Evolutionary conservation across 23 tunicate genomes (phyloP).

Genomic region (Trididemnum nubilum): DNA sequence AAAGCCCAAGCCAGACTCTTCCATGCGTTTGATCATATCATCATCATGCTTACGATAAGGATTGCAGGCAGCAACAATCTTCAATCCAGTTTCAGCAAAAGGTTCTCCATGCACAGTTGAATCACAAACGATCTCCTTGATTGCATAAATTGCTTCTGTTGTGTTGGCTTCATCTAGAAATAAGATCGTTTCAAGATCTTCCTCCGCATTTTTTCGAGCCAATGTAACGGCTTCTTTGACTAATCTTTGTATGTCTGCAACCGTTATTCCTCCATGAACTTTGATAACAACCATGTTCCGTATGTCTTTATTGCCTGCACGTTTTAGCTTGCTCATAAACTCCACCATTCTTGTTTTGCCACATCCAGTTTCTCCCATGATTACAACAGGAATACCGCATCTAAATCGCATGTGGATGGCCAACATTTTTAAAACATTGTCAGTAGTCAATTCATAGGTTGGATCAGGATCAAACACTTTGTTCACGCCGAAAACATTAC

Average conservation of each 20-base stretch:
- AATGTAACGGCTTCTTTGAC: slow-evolving; percentile 18
- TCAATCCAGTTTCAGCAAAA: slow-evolving; percentile 26
- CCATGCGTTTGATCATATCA: slow-evolving; percentile 37
- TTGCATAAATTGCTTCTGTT: slow-evolving; percentile 67
- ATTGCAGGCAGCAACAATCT: slow-evolving; percentile 64
- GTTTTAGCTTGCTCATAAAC: slow-evolving; percentile 59
- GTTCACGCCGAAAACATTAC: slow-evolving; percentile 38
- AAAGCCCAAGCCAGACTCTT: slow-evolving; percentile 55
- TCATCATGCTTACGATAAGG: slow-evolving; percentile 43
- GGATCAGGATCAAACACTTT: slow-evolving; percentile 52
- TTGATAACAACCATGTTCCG: slow-evolving; percentile 45
- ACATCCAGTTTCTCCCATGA: slow-evolving; percentile 83
- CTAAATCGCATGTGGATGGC: slow-evolving; percentile 71
- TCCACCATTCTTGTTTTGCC: slow-evolving; percentile 80
- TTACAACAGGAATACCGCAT: slow-evolving; percentile 62
- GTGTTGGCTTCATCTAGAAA: slow-evolving; percentile 71
- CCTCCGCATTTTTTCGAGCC: slow-evolving; percentile 25
- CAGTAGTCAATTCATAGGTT: slow-evolving; percentile 74
- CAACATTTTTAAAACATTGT: slow-evolving; percentile 64
- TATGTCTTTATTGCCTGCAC: background rate
- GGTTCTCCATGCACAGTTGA: slow-evolving; percentile 34
- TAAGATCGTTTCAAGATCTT: slow-evolving; percentile 21
- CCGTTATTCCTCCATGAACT: slow-evolving; percentile 63
- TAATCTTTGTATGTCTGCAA: slow-evolving; percentile 24
- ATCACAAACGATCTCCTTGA: slow-evolving; percentile 66